Base-by-base conservation (phyloP, 2,113 vertebrate species). In the Ploceus nigricollis region DNA sequence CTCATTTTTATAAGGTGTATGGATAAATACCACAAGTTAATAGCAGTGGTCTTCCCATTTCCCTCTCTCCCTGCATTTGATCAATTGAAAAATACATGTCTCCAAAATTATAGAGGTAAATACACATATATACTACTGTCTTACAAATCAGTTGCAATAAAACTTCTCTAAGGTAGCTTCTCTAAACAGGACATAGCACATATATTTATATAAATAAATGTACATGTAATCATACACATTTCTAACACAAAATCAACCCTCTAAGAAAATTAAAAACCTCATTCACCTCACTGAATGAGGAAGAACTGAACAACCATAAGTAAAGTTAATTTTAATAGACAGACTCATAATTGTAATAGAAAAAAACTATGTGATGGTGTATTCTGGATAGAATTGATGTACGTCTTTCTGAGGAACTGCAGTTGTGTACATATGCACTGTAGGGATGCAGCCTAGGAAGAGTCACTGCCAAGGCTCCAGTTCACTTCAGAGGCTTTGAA, bases 291-390 rank as follows among this genome's bases (percentile, higher is more conserved):
- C 19, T 61, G 15, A n/a, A n/a, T n/a, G n/a, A n/a, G n/a, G n/a
- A 48, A 54, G 28, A 56, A 54, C 15, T 56, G 35, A 87, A 76
- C 6, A 86, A 87, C 8, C 20, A 17, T 18, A 9, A 50, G 3
- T 45, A 57, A 69, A 60, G 18, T 50, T 63, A 48, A 33, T 72
- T 54, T 33, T 33, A 64, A 48, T 10, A 57, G 33, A 61, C 3
- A 45, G 24, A 87, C 6, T 2, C 0, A 7, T 66, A 10, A 44
- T 48, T 58, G 8, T 30, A 85, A 51, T 33, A 56, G 28, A 27
- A 5, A n/a, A n/a, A 57, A 71, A 25, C 5, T 23, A 16, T 30
- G 15, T 33, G 18, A 86, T 0, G 0, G 2, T n/a, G 4, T 82
- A 35, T 70, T 65, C 37, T 72, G 16, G 13, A 51, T 50, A 39